These are phyloP conservation scores for Mustela lutreola DNA, from an alignment of 2,113 vertebrate species.

Conservation along the genomic window DNA sequence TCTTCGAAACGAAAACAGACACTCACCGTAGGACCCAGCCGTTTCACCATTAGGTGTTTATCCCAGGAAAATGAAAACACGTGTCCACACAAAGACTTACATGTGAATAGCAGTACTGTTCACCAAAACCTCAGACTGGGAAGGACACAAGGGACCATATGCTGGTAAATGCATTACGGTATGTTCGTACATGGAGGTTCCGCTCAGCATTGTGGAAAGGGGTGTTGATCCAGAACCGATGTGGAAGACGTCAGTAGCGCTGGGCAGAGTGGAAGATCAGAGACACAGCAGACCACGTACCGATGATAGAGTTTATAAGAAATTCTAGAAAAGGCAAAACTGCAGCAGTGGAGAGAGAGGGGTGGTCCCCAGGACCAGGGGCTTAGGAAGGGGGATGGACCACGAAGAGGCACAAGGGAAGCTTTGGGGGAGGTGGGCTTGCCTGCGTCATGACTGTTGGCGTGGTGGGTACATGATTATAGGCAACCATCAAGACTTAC, in stretches of 20 bases:
- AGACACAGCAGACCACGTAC: background rate
- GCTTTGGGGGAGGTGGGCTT: background rate
- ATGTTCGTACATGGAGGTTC: background rate
- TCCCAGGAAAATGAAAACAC: background rate
- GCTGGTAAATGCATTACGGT: background rate
- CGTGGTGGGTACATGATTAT: accelerated
- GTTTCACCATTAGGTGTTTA: background rate
- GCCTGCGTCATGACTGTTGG: accelerated
- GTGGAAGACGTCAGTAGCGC: accelerated
- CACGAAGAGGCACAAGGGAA: too few species aligned
- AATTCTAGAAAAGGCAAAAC: background rate
- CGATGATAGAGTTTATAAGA: background rate
- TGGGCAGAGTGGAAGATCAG: background rate
- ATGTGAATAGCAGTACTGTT: background rate
- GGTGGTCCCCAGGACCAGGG: background rate
- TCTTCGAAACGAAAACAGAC: background rate
- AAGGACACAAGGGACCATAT: too few species aligned
- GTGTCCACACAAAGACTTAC: background rate
- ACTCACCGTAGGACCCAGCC: background rate
- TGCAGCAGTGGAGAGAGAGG: accelerated
- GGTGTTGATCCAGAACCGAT: background rate
- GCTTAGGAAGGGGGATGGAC: too few species aligned
- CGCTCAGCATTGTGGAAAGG: background rate
- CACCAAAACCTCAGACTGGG: too few species aligned
- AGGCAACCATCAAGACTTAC: background rate